Conservation (phyloP, 2,888 invertebrate genomes). For the Drosophila melanocephala region DNA sequence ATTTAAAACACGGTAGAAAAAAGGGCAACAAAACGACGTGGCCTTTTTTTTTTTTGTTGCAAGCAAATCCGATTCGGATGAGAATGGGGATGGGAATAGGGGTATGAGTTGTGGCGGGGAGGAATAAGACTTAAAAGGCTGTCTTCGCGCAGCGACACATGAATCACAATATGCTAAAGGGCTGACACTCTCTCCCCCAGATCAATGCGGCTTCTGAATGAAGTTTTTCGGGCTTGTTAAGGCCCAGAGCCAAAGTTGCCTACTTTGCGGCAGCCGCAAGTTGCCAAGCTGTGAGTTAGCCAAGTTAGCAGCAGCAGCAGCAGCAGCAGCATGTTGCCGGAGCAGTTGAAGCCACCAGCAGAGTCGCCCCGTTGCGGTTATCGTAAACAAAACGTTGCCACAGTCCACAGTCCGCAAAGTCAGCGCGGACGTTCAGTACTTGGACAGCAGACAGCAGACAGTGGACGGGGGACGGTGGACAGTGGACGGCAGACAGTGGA, state of each 20-base stretch:
- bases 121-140: conserved; percentile 49
- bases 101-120: conserved; percentile 1
- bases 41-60: conserved; percentile 41
- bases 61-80: conserved; percentile 35
- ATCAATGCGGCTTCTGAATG: conserved; percentile 82
- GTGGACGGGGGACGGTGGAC: not conserved
- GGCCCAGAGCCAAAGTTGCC: conserved; percentile 74
- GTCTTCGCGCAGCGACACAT: conserved; percentile 80
- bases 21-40: conserved; percentile 48
- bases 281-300: conserved; percentile 24
- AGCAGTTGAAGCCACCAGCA: conserved; percentile 53
- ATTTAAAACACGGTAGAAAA: conserved; percentile 13
- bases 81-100: not conserved
- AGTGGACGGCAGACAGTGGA: conserved; percentile 15
- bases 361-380: conserved; percentile 68
- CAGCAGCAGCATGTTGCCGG: conserved; percentile 17
- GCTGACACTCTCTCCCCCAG: conserved; percentile 84
- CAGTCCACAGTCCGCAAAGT: conserved; percentile 56
- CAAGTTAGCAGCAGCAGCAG: conserved; percentile 18
- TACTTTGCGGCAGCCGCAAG: conserved; percentile 69
- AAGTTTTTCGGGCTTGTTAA: conserved; percentile 68
- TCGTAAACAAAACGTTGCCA: conserved; percentile 79
- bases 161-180: conserved; percentile 84
- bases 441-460: conserved; percentile 46
- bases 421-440: conserved; percentile 69